These are phyloP conservation scores for Apantesis nais DNA, from an alignment of 2,888 invertebrate species.

Conservation along the genomic window DNA sequence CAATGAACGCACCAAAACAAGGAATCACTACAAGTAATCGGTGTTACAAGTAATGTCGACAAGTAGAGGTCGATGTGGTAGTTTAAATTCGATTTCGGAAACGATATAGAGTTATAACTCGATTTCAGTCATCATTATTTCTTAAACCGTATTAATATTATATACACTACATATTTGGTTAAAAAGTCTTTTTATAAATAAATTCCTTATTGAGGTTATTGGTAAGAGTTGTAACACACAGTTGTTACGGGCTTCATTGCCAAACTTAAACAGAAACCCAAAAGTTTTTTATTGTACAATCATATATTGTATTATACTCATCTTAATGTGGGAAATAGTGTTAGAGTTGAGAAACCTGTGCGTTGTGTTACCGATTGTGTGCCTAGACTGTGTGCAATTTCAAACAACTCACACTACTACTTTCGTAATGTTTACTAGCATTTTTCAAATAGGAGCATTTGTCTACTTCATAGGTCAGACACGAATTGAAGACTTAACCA, in stretches of 20 bases:
- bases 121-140: background rate
- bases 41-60: background rate
- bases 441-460: slow-evolving; percentile 12
- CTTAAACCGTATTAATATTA: background rate
- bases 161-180: no score
- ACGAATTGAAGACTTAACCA: background rate
- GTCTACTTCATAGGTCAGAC: slow-evolving; percentile 11
- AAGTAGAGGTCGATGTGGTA: background rate
- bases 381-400: slow-evolving; percentile 3
- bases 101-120: background rate
- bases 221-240: background rate
- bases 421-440: slow-evolving; percentile 8
- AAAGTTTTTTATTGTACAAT: slow-evolving; percentile 1
- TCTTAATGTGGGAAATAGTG: background rate
- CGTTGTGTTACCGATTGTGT: background rate
- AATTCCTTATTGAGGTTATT: no score
- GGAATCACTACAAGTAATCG: slow-evolving; percentile 33
- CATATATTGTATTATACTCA: background rate
- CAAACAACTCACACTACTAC: background rate
- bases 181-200: no score
- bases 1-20: slow-evolving; percentile 79
- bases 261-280: background rate
- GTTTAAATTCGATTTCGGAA: background rate
- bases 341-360: background rate
- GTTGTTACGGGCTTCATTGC: background rate